Conservation (phyloP, 2,888 invertebrate species). For the Acanthosepion pharaonis region DNA sequence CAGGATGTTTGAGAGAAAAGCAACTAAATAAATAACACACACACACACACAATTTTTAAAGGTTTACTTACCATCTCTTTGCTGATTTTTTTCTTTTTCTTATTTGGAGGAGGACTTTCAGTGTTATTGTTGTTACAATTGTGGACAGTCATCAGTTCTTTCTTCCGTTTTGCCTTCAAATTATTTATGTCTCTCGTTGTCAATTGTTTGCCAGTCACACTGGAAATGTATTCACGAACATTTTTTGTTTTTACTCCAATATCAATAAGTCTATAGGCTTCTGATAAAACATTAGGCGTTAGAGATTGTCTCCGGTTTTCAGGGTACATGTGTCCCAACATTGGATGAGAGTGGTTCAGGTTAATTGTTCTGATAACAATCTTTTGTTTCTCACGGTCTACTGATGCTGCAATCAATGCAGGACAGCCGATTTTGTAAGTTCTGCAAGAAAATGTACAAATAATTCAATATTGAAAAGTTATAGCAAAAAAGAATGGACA, state of each 20-base stretch:
- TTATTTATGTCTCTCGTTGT: constrained; percentile 40
- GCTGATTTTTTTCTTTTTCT: neutral
- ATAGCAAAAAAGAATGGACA: too few species aligned
- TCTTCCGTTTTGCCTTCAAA: constrained; percentile 37
- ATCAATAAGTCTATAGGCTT: constrained; percentile 23
- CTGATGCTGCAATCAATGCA: constrained; percentile 38
- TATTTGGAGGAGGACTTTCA: neutral
- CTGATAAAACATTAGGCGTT: neutral
- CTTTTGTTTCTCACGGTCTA: constrained; percentile 38
- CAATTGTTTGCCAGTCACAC: constrained; percentile 7
- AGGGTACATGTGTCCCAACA: constrained; percentile 43
- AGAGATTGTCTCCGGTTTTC: constrained; percentile 38
- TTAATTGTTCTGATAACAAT: constrained; percentile 36
- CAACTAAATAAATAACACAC: neutral
- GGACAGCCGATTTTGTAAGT: constrained; percentile 44
- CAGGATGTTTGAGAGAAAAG: neutral
- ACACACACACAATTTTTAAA: neutral
- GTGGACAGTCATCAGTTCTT: constrained; percentile 23
- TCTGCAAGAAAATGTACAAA: neutral
- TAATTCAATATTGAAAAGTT: too few species aligned
- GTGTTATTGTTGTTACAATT: neutral
- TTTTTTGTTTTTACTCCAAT: constrained; percentile 38
- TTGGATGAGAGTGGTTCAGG: constrained; percentile 24
- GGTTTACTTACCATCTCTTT: neutral
- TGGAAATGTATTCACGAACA: constrained; percentile 39